These are phyloP conservation scores for Hemicentrotus pulcherrimus DNA, from an alignment of 35 echinoderm and acorn worm species.

Conservation along the genomic window DNA sequence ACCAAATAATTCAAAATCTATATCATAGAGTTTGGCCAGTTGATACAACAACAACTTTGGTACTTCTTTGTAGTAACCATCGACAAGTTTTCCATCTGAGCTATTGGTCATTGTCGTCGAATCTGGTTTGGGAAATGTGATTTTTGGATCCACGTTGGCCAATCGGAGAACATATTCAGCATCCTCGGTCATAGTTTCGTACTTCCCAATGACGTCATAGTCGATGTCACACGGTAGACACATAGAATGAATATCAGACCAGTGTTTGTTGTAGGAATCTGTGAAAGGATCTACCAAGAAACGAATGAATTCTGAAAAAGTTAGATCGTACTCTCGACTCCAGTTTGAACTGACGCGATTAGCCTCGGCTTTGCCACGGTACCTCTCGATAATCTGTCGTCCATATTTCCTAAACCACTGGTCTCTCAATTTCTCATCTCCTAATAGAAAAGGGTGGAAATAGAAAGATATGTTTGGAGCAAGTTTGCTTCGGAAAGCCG, in stretches of 20 bases:
- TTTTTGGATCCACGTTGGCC: conserved; percentile 31
- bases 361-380: conserved; percentile 5
- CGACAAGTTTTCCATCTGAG: conserved; percentile 46
- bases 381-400: conserved; percentile 47
- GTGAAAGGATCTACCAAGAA: conserved; percentile 48
- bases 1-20: conserved; percentile 76
- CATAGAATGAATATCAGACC: conserved; percentile 59
- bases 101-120: conserved; percentile 63
- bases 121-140: conserved; percentile 64
- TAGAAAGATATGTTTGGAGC: conserved; percentile 53
- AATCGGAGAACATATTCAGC: conserved; percentile 46
- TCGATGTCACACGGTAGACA: conserved; percentile 73
- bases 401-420: conserved; percentile 22
- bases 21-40: conserved; percentile 52
- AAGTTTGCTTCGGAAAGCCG: conserved; percentile 71
- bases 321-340: conserved; percentile 72
- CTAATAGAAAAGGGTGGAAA: background rate
- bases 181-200: conserved; percentile 71
- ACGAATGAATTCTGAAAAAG: conserved; percentile 69
- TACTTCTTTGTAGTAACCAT: conserved; percentile 47
- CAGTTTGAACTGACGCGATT: conserved; percentile 39
- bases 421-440: background rate
- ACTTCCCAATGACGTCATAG: conserved; percentile 70
- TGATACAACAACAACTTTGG: conserved; percentile 40
- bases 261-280: conserved; percentile 51